Conservation (phyloP, 1,140 invertebrate genomes). For the Drosophila baimaii region DNA sequence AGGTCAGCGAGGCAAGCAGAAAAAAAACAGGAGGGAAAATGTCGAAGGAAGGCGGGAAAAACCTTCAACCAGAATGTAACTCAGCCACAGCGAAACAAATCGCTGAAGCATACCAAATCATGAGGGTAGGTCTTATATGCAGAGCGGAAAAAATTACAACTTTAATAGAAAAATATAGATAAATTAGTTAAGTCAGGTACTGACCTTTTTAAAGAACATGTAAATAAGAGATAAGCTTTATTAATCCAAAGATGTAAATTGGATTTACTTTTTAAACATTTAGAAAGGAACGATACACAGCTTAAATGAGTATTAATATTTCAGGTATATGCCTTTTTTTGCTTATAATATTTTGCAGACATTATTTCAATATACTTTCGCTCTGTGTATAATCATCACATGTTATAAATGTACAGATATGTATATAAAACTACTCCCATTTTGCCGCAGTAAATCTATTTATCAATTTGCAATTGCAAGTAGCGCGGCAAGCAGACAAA, state of each 20-base stretch:
- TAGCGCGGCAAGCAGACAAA: conserved; percentile 58
- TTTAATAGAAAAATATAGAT: neutral
- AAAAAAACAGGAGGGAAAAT: neutral
- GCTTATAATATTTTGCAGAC: neutral
- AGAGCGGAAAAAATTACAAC: conserved; percentile 21
- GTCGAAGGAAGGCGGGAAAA: conserved; percentile 10
- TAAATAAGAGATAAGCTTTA: no score
- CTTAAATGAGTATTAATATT: no score
- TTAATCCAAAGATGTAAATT: no score
- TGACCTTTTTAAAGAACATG: no score
- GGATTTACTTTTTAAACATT: no score
- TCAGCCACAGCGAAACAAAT: conserved; percentile 65
- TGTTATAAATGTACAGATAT: conserved; percentile 8
- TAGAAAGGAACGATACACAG: no score
- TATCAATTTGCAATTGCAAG: conserved; percentile 78
- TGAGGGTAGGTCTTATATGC: conserved; percentile 42
- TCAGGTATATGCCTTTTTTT: neutral
- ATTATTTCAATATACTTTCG: conserved; percentile 1
- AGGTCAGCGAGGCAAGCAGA: conserved; percentile 60
- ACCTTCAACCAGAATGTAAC: conserved; percentile 44
- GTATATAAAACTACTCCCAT: conserved; percentile 24
- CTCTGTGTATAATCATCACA: conserved; percentile 17
- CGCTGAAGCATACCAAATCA: conserved; percentile 66
- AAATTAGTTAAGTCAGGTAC: no score
- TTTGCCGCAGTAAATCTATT: conserved; percentile 71